Conservation (phyloP, 2,888 invertebrate genomes). For the Agrochola litura region DNA sequence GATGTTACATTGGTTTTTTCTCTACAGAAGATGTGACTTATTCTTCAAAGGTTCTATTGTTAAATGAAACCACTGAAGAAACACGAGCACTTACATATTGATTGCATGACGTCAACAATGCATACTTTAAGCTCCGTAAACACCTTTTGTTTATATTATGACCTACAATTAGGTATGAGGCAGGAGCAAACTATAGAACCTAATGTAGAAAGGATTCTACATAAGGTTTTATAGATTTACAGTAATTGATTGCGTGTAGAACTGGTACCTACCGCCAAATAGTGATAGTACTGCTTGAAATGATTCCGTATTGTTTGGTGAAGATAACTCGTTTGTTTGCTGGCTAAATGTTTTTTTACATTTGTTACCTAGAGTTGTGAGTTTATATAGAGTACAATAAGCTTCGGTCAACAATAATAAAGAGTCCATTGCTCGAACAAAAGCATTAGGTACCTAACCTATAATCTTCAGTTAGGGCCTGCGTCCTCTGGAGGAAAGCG, state of each 20-base stretch:
- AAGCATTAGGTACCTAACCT: neutral
- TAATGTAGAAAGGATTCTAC: neutral
- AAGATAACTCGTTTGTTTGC: neutral
- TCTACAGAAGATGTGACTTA: neutral
- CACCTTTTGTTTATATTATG: slow-evolving; percentile 13
- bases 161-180: neutral
- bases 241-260: neutral
- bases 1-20: neutral
- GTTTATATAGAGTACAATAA: no score
- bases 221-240: neutral
- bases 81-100: slow-evolving; percentile 36
- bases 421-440: no score
- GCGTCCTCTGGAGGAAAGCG: neutral
- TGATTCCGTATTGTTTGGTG: neutral
- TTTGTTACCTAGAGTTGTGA: neutral
- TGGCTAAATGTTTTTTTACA: neutral
- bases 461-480: neutral
- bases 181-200: neutral
- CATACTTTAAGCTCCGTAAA: neutral
- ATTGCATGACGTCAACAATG: slow-evolving; percentile 39
- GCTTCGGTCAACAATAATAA: no score
- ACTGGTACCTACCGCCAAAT: neutral
- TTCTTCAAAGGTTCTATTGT: slow-evolving; percentile 6
- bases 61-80: neutral
- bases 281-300: neutral